Base-by-base conservation (phyloP, 2,797 vertebrate species). In the Falco columbarius region DNA sequence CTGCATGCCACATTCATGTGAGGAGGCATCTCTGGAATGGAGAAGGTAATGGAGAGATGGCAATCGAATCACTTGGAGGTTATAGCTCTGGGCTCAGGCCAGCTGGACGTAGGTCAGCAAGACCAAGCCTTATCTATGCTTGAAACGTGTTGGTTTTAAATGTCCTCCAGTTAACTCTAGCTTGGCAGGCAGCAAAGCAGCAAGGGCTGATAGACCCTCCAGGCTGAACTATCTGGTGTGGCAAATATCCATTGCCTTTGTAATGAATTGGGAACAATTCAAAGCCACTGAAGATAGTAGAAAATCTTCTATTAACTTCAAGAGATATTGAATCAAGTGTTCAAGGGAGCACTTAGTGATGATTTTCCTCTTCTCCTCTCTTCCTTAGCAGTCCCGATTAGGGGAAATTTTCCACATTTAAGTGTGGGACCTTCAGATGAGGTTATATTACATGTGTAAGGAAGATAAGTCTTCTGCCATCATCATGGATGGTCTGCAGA, bases 111-210 rank as follows among this genome's bases (percentile, higher is more conserved):
- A 42, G 85, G 38, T 90, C 86, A 95, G 70, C 76, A 81, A 59
- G 62, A 63, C 23, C 85, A 81, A 58, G 40, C n/a, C 65, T 59
- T 62, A 27, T 79, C 85, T 71, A 8, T 47, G 42, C 72, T 82
- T 72, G 72, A 59, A 79, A 76, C 12, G 34, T 51, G 54, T 46
- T 79, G 62, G 89, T 65, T 95, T 95, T 96, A 94, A 93, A 81
- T 86, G 54, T 79, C 79, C 19, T 55, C 14, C 38, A 17, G 54
- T 51, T 85, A 86, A 89, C 76, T 77, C 82, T 34, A 75, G 26
- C 47, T 83, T 77, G 55, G 34, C 54, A 75, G 36, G 68, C 56
- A 95, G 4, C n/a, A 65, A 61, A 81, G 46, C 30, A 88, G 46
- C 19, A 22, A 44, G 26, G 47, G 19, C 36, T 61, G 54, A 75